These are phyloP conservation scores for Pseudoips prasinana DNA, from an alignment of 2,888 invertebrate genomes.

Conservation along the genomic window DNA sequence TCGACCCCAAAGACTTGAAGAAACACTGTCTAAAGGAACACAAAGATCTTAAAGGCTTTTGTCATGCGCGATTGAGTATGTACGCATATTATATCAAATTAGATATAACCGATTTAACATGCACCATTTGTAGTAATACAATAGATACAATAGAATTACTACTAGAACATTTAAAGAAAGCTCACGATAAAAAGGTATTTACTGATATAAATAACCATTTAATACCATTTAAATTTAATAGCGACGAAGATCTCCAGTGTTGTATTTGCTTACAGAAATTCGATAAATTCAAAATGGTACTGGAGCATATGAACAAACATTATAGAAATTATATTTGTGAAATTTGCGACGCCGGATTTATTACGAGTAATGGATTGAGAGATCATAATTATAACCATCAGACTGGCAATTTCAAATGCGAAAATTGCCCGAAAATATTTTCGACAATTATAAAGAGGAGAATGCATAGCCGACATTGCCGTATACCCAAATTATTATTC, in stretches of 20 bases:
- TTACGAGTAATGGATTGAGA: constrained; percentile 34
- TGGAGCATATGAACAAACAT: constrained; percentile 25
- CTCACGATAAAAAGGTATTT: constrained; percentile 17
- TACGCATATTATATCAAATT: constrained; percentile 37
- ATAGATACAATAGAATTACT: constrained; percentile 15
- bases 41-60: background rate
- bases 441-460: constrained; percentile 39
- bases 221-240: constrained; percentile 23
- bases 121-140: constrained; percentile 11
- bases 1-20: constrained; percentile 45
- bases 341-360: constrained; percentile 48
- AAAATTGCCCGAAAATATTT: constrained; percentile 40
- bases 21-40: constrained; percentile 34
- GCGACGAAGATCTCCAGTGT: constrained; percentile 15
- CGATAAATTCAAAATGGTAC: constrained; percentile 14
- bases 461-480: constrained; percentile 26
- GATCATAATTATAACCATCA: constrained; percentile 41
- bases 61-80: background rate
- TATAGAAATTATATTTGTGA: constrained; percentile 50
- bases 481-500: background rate
- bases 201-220: constrained; percentile 31
- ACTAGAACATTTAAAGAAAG: constrained; percentile 13
- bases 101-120: constrained; percentile 30
- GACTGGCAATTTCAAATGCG: constrained; percentile 45
- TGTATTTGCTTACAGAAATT: constrained; percentile 17